Evolutionary conservation across 2,797 vertebrate species (phyloP).

Genomic region (Lagodon rhomboides): DNA sequence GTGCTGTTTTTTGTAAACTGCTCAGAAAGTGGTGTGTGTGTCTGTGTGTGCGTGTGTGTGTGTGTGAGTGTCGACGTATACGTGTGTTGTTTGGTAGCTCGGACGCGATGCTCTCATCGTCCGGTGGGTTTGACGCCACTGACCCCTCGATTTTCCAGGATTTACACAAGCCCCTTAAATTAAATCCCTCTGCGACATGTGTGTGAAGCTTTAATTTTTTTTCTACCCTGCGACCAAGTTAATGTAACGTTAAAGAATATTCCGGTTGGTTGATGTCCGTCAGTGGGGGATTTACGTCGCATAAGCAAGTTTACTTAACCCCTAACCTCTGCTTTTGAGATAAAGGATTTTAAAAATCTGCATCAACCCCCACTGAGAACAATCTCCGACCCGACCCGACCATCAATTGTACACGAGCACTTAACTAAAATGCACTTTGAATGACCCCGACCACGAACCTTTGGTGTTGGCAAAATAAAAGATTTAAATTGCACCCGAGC

Average conservation of each 20-base stretch:
- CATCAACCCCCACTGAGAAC: slow-evolving; percentile 16
- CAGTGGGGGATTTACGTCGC: slow-evolving; percentile 17
- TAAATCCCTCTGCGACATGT: slow-evolving; percentile 14
- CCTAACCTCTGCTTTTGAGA: slow-evolving; percentile 26
- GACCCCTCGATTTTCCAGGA: slow-evolving; percentile 38
- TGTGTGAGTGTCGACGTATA: slow-evolving; percentile 21
- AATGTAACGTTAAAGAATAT: slow-evolving; percentile 49
- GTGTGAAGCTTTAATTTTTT: slow-evolving; percentile 62
- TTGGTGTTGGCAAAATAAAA: slow-evolving; percentile 16
- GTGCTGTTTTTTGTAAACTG: slow-evolving; percentile 80
- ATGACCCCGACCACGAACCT: slow-evolving; percentile 42
- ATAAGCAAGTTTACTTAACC: slow-evolving; percentile 9
- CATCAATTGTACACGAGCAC: slow-evolving; percentile 60
- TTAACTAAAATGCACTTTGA: slow-evolving; percentile 78
- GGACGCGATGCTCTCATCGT: slow-evolving; percentile 68
- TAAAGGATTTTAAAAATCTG: not conserved
- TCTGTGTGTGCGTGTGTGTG: slow-evolving; percentile 33
- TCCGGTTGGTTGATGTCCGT: slow-evolving; percentile 20
- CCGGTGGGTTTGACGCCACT: slow-evolving; percentile 52
- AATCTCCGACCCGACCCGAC: slow-evolving; percentile 14
- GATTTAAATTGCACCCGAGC: slow-evolving; percentile 39
- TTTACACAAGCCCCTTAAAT: slow-evolving; percentile 26
- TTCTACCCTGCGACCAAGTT: slow-evolving; percentile 58
- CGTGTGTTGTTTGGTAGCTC: slow-evolving; percentile 56
- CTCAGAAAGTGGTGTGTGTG: slow-evolving; percentile 73